Evolutionary conservation across 2,113 vertebrate species (phyloP), one percentile per base, ranked within the genome.

Genomic region (Psammodynastes pulverulentus): DNA sequence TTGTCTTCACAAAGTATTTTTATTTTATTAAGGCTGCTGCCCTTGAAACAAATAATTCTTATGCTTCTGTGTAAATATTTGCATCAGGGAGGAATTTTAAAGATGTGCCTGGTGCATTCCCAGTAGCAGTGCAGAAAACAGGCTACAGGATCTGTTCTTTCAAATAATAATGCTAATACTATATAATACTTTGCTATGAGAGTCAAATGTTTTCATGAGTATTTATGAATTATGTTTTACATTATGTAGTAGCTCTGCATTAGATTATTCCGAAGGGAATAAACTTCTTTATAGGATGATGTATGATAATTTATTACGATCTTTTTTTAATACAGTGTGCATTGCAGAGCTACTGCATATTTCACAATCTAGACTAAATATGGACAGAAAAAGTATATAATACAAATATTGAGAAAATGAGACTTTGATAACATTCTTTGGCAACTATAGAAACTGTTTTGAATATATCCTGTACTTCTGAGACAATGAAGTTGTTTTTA

Each of bases 241-340:
- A 86, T 84, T 90, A 3, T 45, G 8, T 51, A 1, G 49, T 24
- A 45, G 79, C 26, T 8, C 13, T 24, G 56, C 91, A 39, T 86
- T 94, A 93, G 92, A 94, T 46, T 93, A 94, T 89, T 94, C 91
- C 95, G 93, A 94, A 92, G 53, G 92, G 91, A 96, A 96, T 96
- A 97, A 98, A 98, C 97, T 97, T 97, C 94, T 95, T 94, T 93
- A 95, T 91, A 91, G 0, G 90, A 5, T 52, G 49, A 87, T 92
- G 96, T 95, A 92, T 92, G 94, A 79, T 94, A n/a, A 1, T 90
- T 96, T 92, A 97, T 97, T 96, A 29, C 5, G 21, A 15, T 62
- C 87, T 94, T 95, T 90, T 79, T 87, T 86, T 90, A 84, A 48
- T 87, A 88, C 94, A 72, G 96, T 96, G 93, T 96, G 94, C 72